Conservation (phyloP, 2,888 invertebrate species). For the Hirtodrosophila confusa region DNA sequence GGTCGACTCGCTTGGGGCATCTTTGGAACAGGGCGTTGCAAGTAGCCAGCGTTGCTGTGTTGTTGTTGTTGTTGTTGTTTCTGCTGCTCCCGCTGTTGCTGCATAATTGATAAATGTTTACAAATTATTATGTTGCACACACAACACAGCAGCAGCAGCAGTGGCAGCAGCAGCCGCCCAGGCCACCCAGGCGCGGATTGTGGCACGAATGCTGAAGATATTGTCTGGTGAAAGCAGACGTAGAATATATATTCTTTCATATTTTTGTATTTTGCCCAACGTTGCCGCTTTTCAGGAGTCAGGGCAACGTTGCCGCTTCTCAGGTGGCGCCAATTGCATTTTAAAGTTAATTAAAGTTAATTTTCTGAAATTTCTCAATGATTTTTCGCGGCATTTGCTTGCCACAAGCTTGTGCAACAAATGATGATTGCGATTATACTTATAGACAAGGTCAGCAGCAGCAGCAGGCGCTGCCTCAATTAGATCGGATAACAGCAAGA, state of each 20-base stretch:
- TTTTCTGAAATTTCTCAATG: conserved; percentile 41
- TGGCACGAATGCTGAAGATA: background rate
- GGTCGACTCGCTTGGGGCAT: conserved; percentile 45
- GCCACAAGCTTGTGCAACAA: conserved; percentile 1
- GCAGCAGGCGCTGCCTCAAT: conserved; percentile 25
- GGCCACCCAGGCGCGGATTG: conserved; percentile 66
- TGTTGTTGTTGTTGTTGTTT: conserved; percentile 29
- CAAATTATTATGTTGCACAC: conserved; percentile 80
- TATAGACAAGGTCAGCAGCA: conserved; percentile 36
- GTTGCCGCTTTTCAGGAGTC: conserved; percentile 30
- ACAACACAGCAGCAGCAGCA: conserved; percentile 22
- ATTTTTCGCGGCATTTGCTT: conserved; percentile 11
- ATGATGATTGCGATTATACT: conserved; percentile 15
- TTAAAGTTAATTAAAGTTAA: conserved; percentile 68
- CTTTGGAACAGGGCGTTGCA: conserved; percentile 44
- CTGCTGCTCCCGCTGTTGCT: conserved; percentile 64
- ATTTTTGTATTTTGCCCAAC: conserved; percentile 11
- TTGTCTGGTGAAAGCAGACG: conserved; percentile 47
- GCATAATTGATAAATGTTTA: conserved; percentile 80
- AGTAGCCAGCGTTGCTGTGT: conserved; percentile 46
- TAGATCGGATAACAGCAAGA: conserved; percentile 25
- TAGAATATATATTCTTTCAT: conserved; percentile 4
- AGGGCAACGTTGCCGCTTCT: conserved; percentile 54
- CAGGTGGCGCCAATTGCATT: conserved; percentile 53
- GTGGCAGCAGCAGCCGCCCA: conserved; percentile 7